phyloP scores from a whole-genome alignment of 2,113 vertebrate genomes.

The Buteo buteo region DNA sequence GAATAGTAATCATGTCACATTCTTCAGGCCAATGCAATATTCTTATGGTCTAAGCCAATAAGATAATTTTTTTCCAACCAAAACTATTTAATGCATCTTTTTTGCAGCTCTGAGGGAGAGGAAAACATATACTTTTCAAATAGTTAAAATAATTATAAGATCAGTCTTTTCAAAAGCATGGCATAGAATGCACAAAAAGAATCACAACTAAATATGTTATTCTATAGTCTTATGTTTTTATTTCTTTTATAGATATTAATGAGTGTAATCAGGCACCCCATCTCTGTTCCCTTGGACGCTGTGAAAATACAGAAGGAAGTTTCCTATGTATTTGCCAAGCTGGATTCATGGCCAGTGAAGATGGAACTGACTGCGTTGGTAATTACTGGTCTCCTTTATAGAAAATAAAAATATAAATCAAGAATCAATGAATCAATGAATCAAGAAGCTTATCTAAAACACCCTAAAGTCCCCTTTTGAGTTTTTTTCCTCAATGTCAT shows the following conservation, averaged over 20 bases:
- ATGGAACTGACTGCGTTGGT: conserved; percentile 84
- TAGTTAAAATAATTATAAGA: not conserved
- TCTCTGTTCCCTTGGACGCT: conserved; percentile 84
- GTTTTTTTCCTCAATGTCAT: not conserved
- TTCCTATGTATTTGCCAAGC: conserved; percentile 85
- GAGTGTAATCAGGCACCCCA: conserved; percentile 78
- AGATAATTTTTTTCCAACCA: not conserved
- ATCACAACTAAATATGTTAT: not conserved
- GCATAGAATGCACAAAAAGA: not conserved
- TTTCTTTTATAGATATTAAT: conserved; percentile 80
- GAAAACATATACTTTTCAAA: not conserved
- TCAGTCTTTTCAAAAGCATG: not conserved
- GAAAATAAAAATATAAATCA: not conserved
- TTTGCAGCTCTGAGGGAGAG: not conserved
- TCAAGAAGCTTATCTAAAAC: not conserved
- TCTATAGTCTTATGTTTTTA: not conserved
- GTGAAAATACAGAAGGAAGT: conserved; percentile 88
- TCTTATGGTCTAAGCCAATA: not conserved
- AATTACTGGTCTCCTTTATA: conserved; percentile 28
- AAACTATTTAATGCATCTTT: not conserved
- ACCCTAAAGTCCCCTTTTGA: not conserved
- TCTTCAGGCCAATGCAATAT: not conserved
- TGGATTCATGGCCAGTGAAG: conserved; percentile 81
- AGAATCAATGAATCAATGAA: not conserved
- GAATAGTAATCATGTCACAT: not conserved